Conservation (phyloP, 2,797 vertebrate genomes). For the Silurus aristotelis region DNA sequence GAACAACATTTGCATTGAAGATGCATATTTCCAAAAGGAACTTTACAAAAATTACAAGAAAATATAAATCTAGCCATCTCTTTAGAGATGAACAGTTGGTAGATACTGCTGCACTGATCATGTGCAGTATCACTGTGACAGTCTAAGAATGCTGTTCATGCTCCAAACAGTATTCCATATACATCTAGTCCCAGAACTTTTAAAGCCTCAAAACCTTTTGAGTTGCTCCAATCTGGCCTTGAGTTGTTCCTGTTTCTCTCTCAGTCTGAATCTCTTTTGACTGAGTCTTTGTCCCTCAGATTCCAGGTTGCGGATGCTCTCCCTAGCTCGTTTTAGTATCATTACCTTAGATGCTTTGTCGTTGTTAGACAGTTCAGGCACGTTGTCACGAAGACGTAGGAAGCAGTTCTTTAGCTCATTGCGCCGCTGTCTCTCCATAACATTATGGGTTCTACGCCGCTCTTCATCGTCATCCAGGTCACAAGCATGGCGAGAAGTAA, state of each 20-base stretch:
- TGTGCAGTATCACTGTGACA: neutral
- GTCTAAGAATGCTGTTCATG: neutral
- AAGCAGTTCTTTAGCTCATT: conserved; percentile 83
- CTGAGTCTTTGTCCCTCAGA: conserved; percentile 62
- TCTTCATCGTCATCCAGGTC: conserved; percentile 78
- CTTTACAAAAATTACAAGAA: too few species aligned
- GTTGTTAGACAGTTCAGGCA: conserved; percentile 78
- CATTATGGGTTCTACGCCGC: conserved; percentile 77
- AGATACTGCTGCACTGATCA: conserved; percentile 33
- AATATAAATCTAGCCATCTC: conserved; percentile 36
- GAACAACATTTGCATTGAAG: conserved; percentile 43
- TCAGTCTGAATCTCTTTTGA: conserved; percentile 62
- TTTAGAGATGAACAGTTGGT: conserved; percentile 42
- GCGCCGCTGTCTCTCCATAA: conserved; percentile 80
- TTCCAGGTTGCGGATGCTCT: conserved; percentile 74
- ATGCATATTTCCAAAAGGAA: conserved; percentile 42
- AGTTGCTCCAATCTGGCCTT: conserved; percentile 66
- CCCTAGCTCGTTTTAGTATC: conserved; percentile 78
- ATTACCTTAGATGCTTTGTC: conserved; percentile 83
- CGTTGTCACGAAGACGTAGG: conserved; percentile 73
- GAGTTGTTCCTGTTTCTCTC: conserved; percentile 68
- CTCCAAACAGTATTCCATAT: neutral
- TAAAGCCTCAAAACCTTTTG: conserved; percentile 58
- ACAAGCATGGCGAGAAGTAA: conserved; percentile 45
- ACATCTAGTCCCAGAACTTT: conserved; percentile 2